These are phyloP conservation scores for Rhodeus uyekii DNA, from an alignment of 2,797 vertebrate genomes.

Conservation along the genomic window DNA sequence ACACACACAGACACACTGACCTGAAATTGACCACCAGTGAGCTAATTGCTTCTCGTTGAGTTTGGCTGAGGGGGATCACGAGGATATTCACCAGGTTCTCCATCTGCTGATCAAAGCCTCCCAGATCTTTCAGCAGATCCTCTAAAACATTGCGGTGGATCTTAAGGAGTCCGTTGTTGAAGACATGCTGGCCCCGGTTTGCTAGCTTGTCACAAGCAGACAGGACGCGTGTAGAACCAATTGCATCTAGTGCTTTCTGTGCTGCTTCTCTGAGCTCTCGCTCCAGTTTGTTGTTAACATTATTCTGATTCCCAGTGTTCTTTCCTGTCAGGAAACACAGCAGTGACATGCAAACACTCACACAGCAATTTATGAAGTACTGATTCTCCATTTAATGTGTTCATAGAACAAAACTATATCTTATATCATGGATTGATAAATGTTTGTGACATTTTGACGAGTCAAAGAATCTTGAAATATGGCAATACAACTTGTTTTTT, in stretches of 20 bases:
- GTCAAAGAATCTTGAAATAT: no score
- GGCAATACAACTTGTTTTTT: no score
- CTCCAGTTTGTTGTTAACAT: no score
- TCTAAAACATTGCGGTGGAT: fast-evolving
- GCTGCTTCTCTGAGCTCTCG: neutral
- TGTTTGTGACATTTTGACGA: no score
- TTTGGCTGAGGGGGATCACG: neutral
- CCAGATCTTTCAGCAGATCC: neutral
- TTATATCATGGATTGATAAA: no score
- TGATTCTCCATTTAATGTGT: neutral
- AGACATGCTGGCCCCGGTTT: neutral
- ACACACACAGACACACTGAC: neutral
- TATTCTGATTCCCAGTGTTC: no score
- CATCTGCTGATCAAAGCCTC: neutral
- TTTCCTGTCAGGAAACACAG: neutral
- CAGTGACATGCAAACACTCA: neutral
- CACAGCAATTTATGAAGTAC: neutral
- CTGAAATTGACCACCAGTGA: neutral
- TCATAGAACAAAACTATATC: neutral
- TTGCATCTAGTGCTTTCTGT: fast-evolving
- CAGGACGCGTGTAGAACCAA: fast-evolving
- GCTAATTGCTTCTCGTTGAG: neutral
- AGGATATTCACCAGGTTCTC: neutral
- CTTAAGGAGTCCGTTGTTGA: neutral
- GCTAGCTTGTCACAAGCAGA: fast-evolving